A percentile compares a stretch with the other conserved stretches of the same genome.
Evolutionary conservation across 2,888 invertebrate genomes (phyloP).

Genomic region (Pycnomerus fuliginosus): DNA sequence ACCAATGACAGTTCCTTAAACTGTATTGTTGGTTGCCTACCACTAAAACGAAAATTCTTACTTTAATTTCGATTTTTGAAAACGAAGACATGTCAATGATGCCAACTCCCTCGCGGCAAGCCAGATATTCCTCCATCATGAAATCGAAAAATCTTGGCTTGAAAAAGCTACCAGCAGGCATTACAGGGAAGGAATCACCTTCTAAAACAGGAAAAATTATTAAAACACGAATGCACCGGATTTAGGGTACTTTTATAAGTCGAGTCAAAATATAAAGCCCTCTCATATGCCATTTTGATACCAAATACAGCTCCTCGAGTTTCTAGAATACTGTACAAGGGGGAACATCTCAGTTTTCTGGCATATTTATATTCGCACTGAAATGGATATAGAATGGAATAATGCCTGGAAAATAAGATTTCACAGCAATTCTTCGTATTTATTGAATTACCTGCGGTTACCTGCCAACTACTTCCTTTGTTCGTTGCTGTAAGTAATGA

Average conservation of each 20-base stretch:
- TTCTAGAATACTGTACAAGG: constrained; percentile 66
- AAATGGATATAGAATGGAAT: constrained; percentile 58
- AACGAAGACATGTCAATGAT: constrained; percentile 79
- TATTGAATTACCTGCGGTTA: constrained; percentile 19
- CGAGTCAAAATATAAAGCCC: constrained; percentile 67
- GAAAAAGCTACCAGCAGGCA: constrained; percentile 64
- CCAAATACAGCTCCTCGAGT: constrained; percentile 67
- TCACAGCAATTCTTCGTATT: background rate
- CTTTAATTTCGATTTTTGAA: constrained; percentile 72
- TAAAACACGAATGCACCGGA: too few species aligned
- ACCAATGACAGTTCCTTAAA: too few species aligned
- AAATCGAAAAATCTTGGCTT: constrained; percentile 70
- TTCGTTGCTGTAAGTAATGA: constrained; percentile 61
- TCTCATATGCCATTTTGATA: constrained; percentile 70
- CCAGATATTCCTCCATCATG: constrained; percentile 69
- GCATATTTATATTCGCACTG: constrained; percentile 64
- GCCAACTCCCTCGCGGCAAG: constrained; percentile 74
- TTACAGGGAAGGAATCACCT: constrained; percentile 54
- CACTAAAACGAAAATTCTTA: constrained; percentile 43
- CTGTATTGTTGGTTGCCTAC: too few species aligned
- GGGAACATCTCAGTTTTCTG: constrained; percentile 64
- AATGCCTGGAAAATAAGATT: constrained; percentile 51
- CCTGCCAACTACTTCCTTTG: constrained; percentile 66
- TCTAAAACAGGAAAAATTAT: constrained; percentile 37
- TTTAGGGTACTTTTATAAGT: constrained; percentile 55